Base-by-base conservation (phyloP, 2,797 vertebrate species). In the Diglossa cyanea region DNA sequence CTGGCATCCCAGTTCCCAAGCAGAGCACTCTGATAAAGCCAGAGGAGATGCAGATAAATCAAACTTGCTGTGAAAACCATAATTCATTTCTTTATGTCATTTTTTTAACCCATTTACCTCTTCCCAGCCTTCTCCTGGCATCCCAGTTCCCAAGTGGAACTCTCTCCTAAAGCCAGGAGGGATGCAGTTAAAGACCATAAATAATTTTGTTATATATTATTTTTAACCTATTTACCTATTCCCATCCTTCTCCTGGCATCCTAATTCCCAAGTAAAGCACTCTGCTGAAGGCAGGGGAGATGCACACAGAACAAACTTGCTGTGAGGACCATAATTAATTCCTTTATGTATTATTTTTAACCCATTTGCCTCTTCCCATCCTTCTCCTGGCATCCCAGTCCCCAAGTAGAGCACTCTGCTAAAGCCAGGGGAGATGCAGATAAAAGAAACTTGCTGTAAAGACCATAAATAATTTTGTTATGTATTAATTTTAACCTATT, bases 71-170 rank as follows among this genome's bases (percentile, higher is more conserved):
- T 30, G 7, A 51, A 12, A 1, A 51, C 28, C 28, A 11, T 11
- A 51, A 51, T 51, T 51, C 5, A 51, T 51, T 51, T 30, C 3
- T 1, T 51, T 30, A 18, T 51, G 4, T 51, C 7, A 14, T 39
- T 14, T 47, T 47, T 24, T 47, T 24, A 13, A 24, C 24, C 24
- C 0, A 1, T 48, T 48, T 25, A 16, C 3, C 25, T 16, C 0
- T 48, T 26, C 15, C 15, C 15, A 17, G 28, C 25, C 48, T 28
- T 50, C 15, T 48, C 31, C 15, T 30, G 28, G 11, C 11, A 13
- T 1, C 28, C 17, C 7, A 31, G 0, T 53, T 53, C 48, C 26
- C 26, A 50, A 7, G 16, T 17, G 7, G 11, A 30, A 2, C 10
- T 1, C 48, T 28, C 48, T 50, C 4, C 10, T 17, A 7, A 54